phyloP scores from a whole-genome alignment of 2,113 vertebrate species.

The Anolis sagrei region DNA sequence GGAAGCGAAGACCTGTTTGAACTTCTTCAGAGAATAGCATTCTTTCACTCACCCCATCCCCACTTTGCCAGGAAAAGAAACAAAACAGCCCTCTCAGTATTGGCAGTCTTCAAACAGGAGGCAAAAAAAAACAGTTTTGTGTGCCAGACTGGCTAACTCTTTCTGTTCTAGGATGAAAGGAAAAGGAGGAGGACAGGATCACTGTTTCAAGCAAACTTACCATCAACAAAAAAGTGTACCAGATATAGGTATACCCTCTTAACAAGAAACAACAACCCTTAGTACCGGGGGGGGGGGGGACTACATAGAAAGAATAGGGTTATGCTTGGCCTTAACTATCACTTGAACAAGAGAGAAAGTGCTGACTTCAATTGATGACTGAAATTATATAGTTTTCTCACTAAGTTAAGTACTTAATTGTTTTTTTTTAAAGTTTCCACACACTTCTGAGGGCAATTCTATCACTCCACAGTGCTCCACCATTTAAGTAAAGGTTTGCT shows the following conservation, averaged over 20 bases:
- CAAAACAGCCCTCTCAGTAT: neutral
- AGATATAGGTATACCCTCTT: no score
- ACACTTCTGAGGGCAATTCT: conserved; percentile 42
- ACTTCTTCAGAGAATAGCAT: neutral
- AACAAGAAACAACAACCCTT: no score
- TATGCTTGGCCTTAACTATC: conserved; percentile 27
- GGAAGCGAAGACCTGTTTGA: neutral
- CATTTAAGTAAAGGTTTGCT: conserved; percentile 37
- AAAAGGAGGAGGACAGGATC: neutral
- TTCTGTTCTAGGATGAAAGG: neutral
- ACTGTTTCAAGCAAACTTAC: neutral
- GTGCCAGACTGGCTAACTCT: neutral
- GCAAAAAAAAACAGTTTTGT: neutral
- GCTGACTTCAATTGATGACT: conserved; percentile 21
- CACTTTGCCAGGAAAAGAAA: neutral
- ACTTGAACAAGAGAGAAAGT: neutral
- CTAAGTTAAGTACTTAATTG: conserved; percentile 32
- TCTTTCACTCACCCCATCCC: neutral
- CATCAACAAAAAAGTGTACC: neutral
- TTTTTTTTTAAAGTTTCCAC: conserved; percentile 48
- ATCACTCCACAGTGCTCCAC: conserved; percentile 28
- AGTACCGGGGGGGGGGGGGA: no score
- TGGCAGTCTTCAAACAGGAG: conserved; percentile 2
- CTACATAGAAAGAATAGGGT: no score
- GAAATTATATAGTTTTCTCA: conserved; percentile 39